Conservation (phyloP, 2,113 vertebrate species). For the Nannospalax galili region DNA sequence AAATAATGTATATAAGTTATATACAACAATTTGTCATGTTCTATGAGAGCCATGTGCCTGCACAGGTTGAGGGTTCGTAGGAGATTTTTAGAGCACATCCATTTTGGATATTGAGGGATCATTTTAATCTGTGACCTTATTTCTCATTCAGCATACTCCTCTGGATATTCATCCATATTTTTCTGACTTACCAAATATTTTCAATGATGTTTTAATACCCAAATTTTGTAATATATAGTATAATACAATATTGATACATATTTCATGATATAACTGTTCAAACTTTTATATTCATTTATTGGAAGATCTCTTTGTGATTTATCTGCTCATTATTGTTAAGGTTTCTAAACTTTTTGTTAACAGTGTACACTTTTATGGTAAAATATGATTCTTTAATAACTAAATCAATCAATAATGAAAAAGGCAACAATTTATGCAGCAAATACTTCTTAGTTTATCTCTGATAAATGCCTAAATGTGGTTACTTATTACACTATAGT, state of each 20-base stretch:
- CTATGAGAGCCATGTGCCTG: background rate
- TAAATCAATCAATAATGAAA: background rate
- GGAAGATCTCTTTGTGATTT: background rate
- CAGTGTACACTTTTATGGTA: background rate
- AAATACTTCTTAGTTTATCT: background rate
- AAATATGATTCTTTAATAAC: background rate
- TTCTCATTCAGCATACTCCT: background rate
- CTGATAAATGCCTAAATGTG: background rate
- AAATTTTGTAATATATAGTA: background rate
- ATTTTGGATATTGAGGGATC: no score
- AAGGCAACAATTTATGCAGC: background rate
- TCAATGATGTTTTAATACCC: background rate
- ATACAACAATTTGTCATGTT: background rate
- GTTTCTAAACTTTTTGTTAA: background rate
- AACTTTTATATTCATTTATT: background rate
- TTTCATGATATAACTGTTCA: background rate
- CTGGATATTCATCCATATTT: background rate
- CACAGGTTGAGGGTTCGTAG: background rate
- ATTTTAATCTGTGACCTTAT: background rate
- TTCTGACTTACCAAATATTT: background rate
- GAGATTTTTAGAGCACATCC: no score
- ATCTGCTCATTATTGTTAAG: background rate
- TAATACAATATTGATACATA: background rate
- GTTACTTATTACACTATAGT: background rate
- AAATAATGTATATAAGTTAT: background rate